Percentiles rank a stretch among this genome's conserved stretches.
Evolutionary conservation across 2,797 vertebrate genomes (phyloP).

Genomic region (Takifugu rubripes): DNA sequence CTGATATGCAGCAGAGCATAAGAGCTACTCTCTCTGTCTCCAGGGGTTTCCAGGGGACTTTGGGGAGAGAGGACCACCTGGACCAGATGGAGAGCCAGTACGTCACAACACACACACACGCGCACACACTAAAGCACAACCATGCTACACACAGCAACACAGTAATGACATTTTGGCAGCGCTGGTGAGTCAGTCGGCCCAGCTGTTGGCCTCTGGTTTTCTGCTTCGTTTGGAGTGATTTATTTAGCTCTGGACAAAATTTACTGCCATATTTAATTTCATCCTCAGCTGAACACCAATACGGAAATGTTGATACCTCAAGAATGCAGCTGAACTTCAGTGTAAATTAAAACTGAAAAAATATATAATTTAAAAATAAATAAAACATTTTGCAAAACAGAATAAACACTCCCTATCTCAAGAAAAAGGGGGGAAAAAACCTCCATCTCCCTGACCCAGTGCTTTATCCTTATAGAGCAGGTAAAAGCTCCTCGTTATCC

Average conservation of each 20-base stretch:
- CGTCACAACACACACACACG: conserved; percentile 65
- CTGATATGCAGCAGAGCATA: conserved; percentile 21
- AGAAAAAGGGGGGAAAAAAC: too few relatives aligned
- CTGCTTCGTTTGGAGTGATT: conserved; percentile 41
- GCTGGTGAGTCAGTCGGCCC: conserved; percentile 35
- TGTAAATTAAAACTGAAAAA: too few relatives aligned
- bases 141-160: conserved; percentile 9
- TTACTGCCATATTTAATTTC: conserved; percentile 44
- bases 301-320: neutral
- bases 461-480: neutral
- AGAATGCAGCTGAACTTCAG: conserved; percentile 2
- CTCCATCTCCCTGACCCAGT: neutral
- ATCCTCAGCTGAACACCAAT: conserved; percentile 19
- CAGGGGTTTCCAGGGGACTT: conserved; percentile 97
- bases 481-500: neutral
- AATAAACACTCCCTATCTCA: too few relatives aligned
- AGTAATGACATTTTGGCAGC: conserved; percentile 36
- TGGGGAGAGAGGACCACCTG: conserved; percentile 93
- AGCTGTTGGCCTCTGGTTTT: conserved; percentile 27
- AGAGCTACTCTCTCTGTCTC: conserved; percentile 53
- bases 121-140: conserved; percentile 11
- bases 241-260: conserved; percentile 14
- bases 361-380: too few relatives aligned
- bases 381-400: too few relatives aligned
- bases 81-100: conserved; percentile 94